Base-by-base conservation (phyloP, 2,113 vertebrate species). In the Petrocephalus microphthalmus region DNA sequence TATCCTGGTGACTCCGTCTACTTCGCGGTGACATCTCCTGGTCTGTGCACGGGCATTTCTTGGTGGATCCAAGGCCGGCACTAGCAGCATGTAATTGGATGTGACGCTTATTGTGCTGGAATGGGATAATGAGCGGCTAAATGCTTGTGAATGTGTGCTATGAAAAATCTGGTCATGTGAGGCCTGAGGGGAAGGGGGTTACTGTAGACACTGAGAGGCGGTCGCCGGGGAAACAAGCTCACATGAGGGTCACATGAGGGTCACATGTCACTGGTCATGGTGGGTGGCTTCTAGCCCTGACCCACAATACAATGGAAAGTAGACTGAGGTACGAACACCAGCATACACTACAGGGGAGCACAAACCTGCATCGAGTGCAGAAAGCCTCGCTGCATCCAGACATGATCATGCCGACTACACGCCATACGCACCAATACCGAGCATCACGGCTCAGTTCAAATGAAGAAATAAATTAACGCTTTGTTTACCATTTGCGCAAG, bases 91-190 rank as follows among this genome's bases (percentile, higher is more conserved):
- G 94, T 93, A 95, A 95, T 95, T 91, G 92, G 93, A 94, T 94
- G 92, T 93, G 95, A 93, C 95, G 94, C 95, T 95, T 94, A 95
- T 95, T 95, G 94, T 95, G 95, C 94, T 93, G 94, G 93, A 71
- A 91, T 86, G 92, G 52, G 92, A 92, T 95, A 95, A 95, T 95
- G 95, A 95, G 94, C 92, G 93, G 94, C 94, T 95, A 94, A 94
- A 94, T 92, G 94, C 94, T 92, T 94, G 93, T 94, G 94, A 95
- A 93, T 93, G 92, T 92, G 92, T 92, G 90, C 64, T 54, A 91
- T 0, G 56, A 92, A 92, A 92, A 94, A 94, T 94, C 93, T 94
- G 92, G 93, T 94, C 93, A 92, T 94, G 95, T 94, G 93, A 94
- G 90, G 89, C 74, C 49, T 47, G 54, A 7, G 53, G 82, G 42